phyloP scores from a whole-genome alignment of 2,113 vertebrate species.

The Nothobranchius kuhntae region DNA sequence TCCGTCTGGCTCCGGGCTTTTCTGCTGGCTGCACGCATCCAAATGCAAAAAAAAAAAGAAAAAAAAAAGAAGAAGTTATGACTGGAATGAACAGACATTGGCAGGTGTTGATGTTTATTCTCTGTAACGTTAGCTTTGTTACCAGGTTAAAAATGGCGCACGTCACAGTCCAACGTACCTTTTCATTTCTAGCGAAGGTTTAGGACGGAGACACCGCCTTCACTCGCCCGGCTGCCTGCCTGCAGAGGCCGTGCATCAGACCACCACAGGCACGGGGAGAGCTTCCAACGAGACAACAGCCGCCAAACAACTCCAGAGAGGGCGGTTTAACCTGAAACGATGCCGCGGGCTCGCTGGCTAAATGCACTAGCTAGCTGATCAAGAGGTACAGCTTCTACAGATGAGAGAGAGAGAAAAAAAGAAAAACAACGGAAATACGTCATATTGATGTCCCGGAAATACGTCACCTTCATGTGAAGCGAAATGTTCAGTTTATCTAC shows the following conservation, averaged over 20 bases:
- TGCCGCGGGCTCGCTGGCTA: conserved; percentile 2
- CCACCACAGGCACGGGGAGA: not conserved
- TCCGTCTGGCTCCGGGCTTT: conserved; percentile 77
- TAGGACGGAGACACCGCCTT: conserved; percentile 58
- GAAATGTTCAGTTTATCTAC: no score
- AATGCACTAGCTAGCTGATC: no score
- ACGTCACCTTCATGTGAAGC: no score
- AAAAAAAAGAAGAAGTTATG: not conserved
- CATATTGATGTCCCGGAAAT: no score
- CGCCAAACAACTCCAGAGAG: not conserved
- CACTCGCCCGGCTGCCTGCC: conserved; percentile 56
- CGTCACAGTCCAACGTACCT: conserved; percentile 46
- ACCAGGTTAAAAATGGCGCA: conserved; percentile 17
- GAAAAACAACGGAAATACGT: no score
- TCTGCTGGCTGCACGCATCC: conserved; percentile 76
- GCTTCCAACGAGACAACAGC: not conserved
- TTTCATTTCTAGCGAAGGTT: conserved; percentile 67
- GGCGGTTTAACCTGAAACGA: not conserved
- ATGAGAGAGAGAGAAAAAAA: no score
- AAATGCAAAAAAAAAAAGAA: conserved; percentile 2
- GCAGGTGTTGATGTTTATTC: no score
- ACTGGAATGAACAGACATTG: not conserved
- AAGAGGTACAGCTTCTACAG: no score
- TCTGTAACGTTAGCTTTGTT: not conserved
- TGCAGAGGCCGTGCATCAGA: conserved; percentile 42